Evolutionary conservation across 2,797 vertebrate genomes (phyloP).

Genomic region (Lepidocolaptes lacrymiger): DNA sequence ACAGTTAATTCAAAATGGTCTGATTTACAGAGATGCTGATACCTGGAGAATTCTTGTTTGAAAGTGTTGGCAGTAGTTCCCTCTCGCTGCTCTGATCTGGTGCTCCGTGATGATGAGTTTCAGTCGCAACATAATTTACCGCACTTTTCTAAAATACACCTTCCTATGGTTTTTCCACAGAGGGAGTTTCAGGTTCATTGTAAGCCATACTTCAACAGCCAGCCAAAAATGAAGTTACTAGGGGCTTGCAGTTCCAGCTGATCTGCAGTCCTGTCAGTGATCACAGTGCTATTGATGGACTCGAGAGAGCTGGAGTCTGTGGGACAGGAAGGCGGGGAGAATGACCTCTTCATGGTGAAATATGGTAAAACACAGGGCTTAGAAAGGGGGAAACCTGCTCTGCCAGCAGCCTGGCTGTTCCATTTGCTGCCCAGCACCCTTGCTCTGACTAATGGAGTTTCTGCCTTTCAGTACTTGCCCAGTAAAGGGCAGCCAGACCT

Average conservation of each 20-base stretch:
- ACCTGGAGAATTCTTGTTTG: neutral
- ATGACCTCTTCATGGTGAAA: neutral
- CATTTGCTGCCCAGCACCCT: neutral
- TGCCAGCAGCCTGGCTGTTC: neutral
- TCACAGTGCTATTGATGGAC: neutral
- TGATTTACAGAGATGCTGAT: neutral
- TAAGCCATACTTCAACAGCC: neutral
- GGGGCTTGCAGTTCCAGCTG: neutral
- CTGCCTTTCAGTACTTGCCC: neutral
- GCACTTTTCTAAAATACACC: neutral
- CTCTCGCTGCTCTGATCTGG: neutral
- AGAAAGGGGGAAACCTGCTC: neutral
- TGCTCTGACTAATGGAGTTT: neutral
- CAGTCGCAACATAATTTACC: neutral
- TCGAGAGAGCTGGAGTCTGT: neutral
- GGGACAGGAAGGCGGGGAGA: neutral
- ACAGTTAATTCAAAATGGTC: neutral
- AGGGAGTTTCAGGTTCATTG: neutral
- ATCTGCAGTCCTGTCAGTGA: neutral
- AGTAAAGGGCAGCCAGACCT: neutral
- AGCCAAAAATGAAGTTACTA: neutral
- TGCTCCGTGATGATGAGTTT: accelerated
- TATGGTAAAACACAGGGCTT: neutral
- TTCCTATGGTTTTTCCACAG: neutral
- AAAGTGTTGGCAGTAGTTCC: neutral